Percentiles rank a stretch among this genome's conserved stretches.
Evolutionary conservation across 2,797 vertebrate species (phyloP).

Genomic region (Euthynnus affinis): DNA sequence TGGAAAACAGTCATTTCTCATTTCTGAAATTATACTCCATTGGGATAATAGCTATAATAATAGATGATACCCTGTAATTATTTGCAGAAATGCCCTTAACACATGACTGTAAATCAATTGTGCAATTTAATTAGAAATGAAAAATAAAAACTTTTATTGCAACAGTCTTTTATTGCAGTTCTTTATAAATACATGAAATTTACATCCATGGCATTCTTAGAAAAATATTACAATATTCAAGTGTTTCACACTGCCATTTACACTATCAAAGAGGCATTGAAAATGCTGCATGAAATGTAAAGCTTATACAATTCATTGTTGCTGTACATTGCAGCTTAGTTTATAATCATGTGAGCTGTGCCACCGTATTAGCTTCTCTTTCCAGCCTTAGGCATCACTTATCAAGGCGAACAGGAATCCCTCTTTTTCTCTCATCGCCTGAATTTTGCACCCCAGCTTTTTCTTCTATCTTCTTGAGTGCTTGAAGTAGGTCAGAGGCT

Average conservation of each 20-base stretch:
- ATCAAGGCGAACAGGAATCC: conserved; percentile 73
- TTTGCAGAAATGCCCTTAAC: conserved; percentile 6
- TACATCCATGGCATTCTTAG: conserved; percentile 16
- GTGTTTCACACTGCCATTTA: neutral
- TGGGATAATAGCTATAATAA: neutral
- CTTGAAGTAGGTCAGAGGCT: conserved; percentile 78
- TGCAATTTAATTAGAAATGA: conserved; percentile 10
- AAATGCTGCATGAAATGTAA: conserved; percentile 40
- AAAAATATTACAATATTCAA: conserved; percentile 13
- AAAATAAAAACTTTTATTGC: conserved; percentile 28
- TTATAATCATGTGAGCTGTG: conserved; percentile 51
- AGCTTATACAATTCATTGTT: conserved; percentile 41
- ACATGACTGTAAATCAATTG: conserved; percentile 18
- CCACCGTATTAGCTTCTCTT: conserved; percentile 50
- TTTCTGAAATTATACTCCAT: conserved; percentile 15
- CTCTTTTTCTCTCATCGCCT: conserved; percentile 68
- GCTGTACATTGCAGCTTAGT: conserved; percentile 47
- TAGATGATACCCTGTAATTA: conserved; percentile 2
- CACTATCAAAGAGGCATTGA: conserved; percentile 16
- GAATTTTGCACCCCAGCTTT: conserved; percentile 61
- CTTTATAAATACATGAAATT: conserved; percentile 38
- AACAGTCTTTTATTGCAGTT: neutral
- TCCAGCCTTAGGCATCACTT: conserved; percentile 79
- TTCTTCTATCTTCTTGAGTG: conserved; percentile 72
- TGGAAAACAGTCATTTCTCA: neutral